phyloP scores from a whole-genome alignment of 2,113 vertebrate genomes.

The Ceratotherium simum region DNA sequence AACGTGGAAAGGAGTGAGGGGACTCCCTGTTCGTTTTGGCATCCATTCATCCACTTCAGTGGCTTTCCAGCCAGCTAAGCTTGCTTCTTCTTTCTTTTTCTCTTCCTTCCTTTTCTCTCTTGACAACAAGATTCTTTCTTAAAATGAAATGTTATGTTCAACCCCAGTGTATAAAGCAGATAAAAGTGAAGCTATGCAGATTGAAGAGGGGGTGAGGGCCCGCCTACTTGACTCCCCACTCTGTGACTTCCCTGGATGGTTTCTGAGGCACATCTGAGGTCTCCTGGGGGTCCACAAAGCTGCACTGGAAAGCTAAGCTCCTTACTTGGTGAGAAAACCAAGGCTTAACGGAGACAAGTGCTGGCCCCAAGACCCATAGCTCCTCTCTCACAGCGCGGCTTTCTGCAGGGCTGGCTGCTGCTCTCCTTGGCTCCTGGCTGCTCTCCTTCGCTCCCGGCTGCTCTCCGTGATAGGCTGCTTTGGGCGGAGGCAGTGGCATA shows the following conservation, averaged over 20 bases:
- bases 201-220: not conserved
- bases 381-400: not conserved
- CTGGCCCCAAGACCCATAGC: not conserved
- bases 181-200: not conserved
- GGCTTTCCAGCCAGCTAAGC: not conserved
- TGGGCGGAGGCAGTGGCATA: not conserved
- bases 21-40: too few species aligned
- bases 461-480: not conserved
- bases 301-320: not conserved
- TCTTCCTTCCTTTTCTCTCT: not conserved
- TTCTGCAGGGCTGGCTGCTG: not conserved
- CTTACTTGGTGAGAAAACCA: not conserved
- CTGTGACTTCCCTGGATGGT: not conserved
- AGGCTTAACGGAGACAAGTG: not conserved
- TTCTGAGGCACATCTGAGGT: not conserved
- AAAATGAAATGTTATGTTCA: not conserved
- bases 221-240: too few species aligned
- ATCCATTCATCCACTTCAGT: not conserved
- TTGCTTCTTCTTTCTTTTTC: too few species aligned
- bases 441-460: not conserved
- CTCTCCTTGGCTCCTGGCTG: not conserved
- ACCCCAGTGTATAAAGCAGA: not conserved
- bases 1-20: not conserved
- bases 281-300: not conserved
- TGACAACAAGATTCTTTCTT: not conserved